phyloP scores from a whole-genome alignment of 1,140 invertebrate species.

The Muscidifurax raptorellus region DNA sequence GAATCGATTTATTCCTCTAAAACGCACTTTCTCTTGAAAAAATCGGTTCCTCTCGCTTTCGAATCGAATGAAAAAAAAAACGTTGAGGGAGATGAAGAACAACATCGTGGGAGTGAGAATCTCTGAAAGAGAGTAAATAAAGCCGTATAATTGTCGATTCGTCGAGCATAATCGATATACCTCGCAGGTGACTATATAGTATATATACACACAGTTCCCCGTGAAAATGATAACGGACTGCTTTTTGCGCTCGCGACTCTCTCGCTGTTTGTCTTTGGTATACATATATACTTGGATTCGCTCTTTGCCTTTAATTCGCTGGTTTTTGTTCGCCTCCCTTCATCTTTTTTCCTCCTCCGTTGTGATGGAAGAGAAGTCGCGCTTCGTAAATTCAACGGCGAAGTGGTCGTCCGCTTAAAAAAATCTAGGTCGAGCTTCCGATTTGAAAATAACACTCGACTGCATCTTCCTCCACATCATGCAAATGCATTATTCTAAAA shows the following conservation, averaged over 20 bases:
- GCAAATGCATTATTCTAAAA: no score
- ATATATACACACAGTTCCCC: no score
- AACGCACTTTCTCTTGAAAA: not conserved
- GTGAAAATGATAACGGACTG: not conserved
- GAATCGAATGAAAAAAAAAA: not conserved
- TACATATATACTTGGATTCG: no score
- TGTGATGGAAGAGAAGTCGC: no score
- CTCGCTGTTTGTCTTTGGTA: not conserved
- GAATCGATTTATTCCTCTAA: not conserved
- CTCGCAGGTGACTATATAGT: not conserved
- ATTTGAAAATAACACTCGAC: no score
- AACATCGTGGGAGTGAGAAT: not conserved
- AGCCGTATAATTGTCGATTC: not conserved
- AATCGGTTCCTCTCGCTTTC: not conserved
- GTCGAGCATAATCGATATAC: not conserved
- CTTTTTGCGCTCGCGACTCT: no score
- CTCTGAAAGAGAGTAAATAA: not conserved
- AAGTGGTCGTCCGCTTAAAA: no score
- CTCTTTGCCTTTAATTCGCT: no score
- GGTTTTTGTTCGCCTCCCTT: not conserved
- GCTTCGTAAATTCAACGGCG: no score
- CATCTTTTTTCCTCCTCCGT: not conserved
- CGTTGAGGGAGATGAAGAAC: not conserved
- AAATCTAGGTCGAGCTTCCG: no score
- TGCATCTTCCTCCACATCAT: no score